Percentiles rank a stretch among this genome's conserved stretches.
Conservation (phyloP, 2,113 vertebrate genomes). For the Callaeas wilsoni region DNA sequence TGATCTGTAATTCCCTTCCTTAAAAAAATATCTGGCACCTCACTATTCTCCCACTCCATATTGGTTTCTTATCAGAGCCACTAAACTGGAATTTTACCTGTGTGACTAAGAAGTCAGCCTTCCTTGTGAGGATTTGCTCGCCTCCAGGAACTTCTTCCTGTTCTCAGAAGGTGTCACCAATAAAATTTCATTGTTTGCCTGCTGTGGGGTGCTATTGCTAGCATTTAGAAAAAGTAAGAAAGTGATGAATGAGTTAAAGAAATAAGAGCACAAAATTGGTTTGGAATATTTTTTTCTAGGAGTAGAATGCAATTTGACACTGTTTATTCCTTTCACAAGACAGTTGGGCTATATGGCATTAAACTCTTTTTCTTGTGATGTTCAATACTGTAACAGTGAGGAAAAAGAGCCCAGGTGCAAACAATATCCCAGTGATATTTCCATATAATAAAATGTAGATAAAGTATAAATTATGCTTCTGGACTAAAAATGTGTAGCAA, state of each 20-base stretch:
- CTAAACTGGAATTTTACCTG: background rate
- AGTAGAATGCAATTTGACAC: background rate
- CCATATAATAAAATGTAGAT: background rate
- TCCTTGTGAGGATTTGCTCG: background rate
- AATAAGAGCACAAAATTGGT: background rate
- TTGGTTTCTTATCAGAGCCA: background rate
- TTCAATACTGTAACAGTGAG: background rate
- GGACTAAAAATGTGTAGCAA: background rate
- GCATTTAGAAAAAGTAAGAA: background rate
- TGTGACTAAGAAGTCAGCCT: background rate
- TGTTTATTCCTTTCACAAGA: background rate
- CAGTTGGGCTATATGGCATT: background rate
- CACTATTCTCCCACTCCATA: background rate
- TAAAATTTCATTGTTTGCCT: background rate
- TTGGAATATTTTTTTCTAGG: background rate
- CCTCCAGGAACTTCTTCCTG: background rate
- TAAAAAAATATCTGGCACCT: background rate
- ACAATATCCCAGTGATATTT: background rate
- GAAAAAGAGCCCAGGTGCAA: background rate
- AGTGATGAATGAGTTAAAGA: background rate
- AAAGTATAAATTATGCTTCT: background rate
- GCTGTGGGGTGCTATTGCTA: background rate
- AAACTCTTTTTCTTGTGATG: background rate
- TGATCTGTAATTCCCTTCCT: background rate
- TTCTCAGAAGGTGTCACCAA: background rate